Base-by-base conservation (phyloP, 2,797 vertebrate species). In the Cuniculus paca region DNA sequence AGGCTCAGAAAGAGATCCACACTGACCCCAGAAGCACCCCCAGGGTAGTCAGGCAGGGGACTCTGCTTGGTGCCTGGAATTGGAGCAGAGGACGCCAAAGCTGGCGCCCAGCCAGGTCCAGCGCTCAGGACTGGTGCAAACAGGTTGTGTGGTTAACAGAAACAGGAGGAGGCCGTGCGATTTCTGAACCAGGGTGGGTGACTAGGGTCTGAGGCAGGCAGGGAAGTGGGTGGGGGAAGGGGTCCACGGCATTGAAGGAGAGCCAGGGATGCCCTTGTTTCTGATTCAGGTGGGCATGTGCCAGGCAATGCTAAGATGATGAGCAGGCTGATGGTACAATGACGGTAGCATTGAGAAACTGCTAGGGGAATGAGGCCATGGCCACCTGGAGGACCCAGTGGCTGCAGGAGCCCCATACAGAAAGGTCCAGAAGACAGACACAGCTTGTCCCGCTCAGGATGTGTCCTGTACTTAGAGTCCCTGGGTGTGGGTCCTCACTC, bases 91-190 rank as follows among this genome's bases (percentile, higher is more conserved):
- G 20, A 2, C 6, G 36, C 31, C 5, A 0, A 20, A 48, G 48
- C n/a, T 39, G 24, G 14, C 78, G 54, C 56, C 72, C 12, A 28
- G 10, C 16, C 10, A 60, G 54, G 39, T 22, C 34, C 74, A 4
- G 26, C 5, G 10, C 68, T 80, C 50, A 19, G 12, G 17, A 36
- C 31, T 52, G 28, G 22, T 50, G 24, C 3, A 4, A 45, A 26
- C 70, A 42, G 70, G 22, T 26, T 36, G 48, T 31, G 50, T n/a
- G 22, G 34, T 7, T 28, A n/a, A 10, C 7, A 31, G 12, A 42
- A 26, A 2, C 4, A 5, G 12, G 39, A 77, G 34, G 31, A 60
- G 36, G 20, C 13, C 0, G 0, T 1, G 1, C 1, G 28, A 10
- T 14, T 11, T 14, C 39, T 6, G 16, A 36, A 22, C 4, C 50